phyloP scores from a whole-genome alignment of 1,140 invertebrate species.

The Muscidifurax raptorellus region DNA sequence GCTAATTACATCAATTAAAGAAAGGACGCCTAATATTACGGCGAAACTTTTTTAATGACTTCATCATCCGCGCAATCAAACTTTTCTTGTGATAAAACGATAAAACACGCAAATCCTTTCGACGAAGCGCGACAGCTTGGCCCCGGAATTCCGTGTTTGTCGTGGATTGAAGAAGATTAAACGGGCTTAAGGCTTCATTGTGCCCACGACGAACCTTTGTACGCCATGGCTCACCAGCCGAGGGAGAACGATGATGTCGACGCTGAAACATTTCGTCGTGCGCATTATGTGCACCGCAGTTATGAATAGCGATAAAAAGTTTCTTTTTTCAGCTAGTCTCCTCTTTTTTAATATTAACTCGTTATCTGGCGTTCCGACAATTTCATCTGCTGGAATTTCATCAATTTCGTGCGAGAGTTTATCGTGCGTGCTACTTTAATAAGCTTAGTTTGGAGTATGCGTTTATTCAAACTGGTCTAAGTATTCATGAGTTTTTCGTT shows the following conservation, averaged over 20 bases:
- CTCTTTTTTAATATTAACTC: conserved; percentile 16
- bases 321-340: neutral
- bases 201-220: neutral
- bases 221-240: neutral
- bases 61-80: conserved; percentile 39
- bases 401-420: neutral
- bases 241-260: neutral
- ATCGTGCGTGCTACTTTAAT: neutral
- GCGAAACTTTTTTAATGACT: conserved; percentile 39
- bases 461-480: neutral
- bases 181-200: conserved; percentile 30
- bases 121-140: conserved; percentile 21
- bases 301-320: neutral
- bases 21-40: neutral
- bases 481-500: neutral
- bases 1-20: conserved; percentile 39
- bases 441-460: neutral
- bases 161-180: conserved; percentile 40
- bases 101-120: conserved; percentile 37
- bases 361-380: neutral
- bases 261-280: conserved; percentile 10
- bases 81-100: conserved; percentile 34
- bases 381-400: neutral
- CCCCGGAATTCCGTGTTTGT: conserved; percentile 23
- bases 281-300: neutral